Percentiles rank a stretch among this genome's conserved stretches.
Evolutionary conservation across 2,113 vertebrate species (phyloP).

Genomic region (Coturnix japonica): DNA sequence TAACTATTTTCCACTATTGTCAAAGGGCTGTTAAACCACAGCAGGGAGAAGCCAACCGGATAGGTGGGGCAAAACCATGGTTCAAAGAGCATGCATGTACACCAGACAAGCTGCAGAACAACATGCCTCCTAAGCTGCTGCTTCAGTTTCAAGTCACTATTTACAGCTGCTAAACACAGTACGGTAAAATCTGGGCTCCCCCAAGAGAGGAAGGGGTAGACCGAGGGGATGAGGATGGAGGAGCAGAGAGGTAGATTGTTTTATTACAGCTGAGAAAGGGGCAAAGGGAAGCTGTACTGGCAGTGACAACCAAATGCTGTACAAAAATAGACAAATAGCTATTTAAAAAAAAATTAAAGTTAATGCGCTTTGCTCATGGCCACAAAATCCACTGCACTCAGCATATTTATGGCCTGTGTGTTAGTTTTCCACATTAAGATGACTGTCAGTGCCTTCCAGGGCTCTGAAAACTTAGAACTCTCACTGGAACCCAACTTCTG

Average conservation of each 20-base stretch:
- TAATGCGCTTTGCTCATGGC: slow-evolving; percentile 3
- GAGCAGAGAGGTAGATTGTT: neutral
- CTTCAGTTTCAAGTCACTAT: neutral
- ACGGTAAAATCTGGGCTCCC: neutral
- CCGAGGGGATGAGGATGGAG: neutral
- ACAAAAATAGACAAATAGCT: neutral
- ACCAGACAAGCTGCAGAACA: neutral
- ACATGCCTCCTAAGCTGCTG: neutral
- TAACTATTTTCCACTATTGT: slow-evolving; percentile 30
- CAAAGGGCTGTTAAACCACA: slow-evolving; percentile 11
- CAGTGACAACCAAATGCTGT: neutral
- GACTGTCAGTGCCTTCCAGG: slow-evolving; percentile 53
- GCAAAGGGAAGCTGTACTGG: neutral
- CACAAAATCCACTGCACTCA: neutral
- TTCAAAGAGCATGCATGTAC: neutral
- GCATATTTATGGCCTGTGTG: neutral
- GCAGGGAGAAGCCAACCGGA: slow-evolving; percentile 13
- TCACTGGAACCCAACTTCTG: slow-evolving; percentile 17
- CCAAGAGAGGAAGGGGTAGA: neutral
- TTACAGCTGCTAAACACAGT: neutral
- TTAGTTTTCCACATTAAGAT: slow-evolving; percentile 51
- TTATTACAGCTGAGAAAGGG: neutral
- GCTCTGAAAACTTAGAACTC: slow-evolving; percentile 45
- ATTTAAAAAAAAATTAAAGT: neutral
- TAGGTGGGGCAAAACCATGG: neutral